These are phyloP conservation scores for Tiliacea aurago DNA, from an alignment of 2,888 invertebrate species.

Conservation along the genomic window DNA sequence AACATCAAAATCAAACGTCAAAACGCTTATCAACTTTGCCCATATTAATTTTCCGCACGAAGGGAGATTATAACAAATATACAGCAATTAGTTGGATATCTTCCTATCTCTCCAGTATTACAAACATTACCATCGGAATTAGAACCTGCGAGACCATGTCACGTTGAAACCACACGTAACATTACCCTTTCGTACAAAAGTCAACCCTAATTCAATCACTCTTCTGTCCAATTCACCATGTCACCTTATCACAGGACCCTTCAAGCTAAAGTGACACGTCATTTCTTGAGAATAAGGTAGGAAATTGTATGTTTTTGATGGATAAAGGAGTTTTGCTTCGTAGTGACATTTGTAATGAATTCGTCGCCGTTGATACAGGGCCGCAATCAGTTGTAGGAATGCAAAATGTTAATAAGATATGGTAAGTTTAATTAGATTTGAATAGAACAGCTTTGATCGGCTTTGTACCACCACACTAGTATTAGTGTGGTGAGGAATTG, in stretches of 20 bases:
- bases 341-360: constrained; percentile 71
- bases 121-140: constrained; percentile 66
- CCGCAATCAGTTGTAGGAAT: constrained; percentile 62
- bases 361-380: constrained; percentile 63
- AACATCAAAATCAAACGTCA: constrained; percentile 40
- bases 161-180: constrained; percentile 56
- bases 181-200: constrained; percentile 47
- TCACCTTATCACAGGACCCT: constrained; percentile 14
- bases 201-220: constrained; percentile 46
- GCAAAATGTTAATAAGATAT: constrained; percentile 57
- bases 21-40: constrained; percentile 53
- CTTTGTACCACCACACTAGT: too few relatives aligned
- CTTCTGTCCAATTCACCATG: constrained; percentile 50
- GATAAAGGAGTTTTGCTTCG: constrained; percentile 60
- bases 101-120: constrained; percentile 44
- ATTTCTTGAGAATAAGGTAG: constrained; percentile 50
- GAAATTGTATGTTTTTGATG: constrained; percentile 46
- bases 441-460: constrained; percentile 39
- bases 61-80: constrained; percentile 62
- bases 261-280: constrained; percentile 38
- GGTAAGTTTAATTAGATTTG: constrained; percentile 49
- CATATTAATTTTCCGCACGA: constrained; percentile 61
- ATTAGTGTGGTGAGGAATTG: neutral
- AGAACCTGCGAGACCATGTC: constrained; percentile 54
- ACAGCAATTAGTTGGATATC: constrained; percentile 58